Base-by-base conservation (phyloP, 2,113 vertebrate genomes). In the Macrotus californicus region DNA sequence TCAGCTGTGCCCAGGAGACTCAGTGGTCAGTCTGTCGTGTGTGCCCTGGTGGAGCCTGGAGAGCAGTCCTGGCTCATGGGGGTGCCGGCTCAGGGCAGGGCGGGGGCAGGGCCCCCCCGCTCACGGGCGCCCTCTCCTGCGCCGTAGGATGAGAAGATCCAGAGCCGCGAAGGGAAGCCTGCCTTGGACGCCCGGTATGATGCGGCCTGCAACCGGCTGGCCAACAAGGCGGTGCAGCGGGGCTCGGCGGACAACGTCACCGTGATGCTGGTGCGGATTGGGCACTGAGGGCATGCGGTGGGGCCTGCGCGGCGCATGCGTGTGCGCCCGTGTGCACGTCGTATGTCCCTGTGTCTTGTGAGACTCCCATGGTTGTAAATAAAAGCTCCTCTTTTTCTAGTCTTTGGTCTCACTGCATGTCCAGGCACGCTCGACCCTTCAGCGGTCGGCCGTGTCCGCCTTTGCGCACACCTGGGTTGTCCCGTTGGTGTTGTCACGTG, bases 161-260 rank as follows among this genome's bases (percentile, higher is more conserved):
- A 98, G 97, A 96, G 10, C 46, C 98, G 97, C 88, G 98, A 98
- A 54, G 98, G 98, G 46, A 98, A 98, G 94, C 98, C 97, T 0
- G 97, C 98, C 18, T 87, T 98, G 5, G 99, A 99, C 0, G 95
- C 84, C 3, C 97, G 94, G 0, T 99, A 98, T 0, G 99, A 99
- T 80, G 97, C 99, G 0, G 99, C 99, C 0, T 99, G 99, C 92
- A 99, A 99, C 95, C 98, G 99, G 89, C 95, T 99, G 97, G 99
- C 99, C 91, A 98, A 54, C 86, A 99, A 99, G 98, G 99, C 99
- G 0, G 99, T 99, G 88, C 99, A 99, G 97, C 98, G 99, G 10
- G 99, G 99, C 34, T 99, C 99, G 0, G 99, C 99, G 0, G 99
- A 99, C 98, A 99, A 99, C 1, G 99, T 99, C 96, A 99, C 99